Percentiles rank a stretch among this genome's conserved stretches.
Conservation (phyloP, 2,888 invertebrate genomes). For the Drosophila yooni region DNA sequence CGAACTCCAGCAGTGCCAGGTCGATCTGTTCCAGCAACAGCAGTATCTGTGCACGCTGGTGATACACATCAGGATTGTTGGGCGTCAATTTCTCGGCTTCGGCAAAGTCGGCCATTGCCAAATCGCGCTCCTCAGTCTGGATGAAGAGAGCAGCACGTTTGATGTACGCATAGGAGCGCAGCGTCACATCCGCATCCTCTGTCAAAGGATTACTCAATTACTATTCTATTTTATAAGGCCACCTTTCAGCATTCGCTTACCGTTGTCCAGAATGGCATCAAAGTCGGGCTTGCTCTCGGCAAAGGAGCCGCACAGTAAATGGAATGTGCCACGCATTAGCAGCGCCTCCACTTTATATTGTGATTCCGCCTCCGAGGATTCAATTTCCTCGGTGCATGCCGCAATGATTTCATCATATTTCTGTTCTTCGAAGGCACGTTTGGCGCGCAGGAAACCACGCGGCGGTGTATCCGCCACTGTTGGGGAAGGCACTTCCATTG, state of each 20-base stretch:
- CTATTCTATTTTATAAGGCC: neutral
- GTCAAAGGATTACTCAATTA: constrained; percentile 5
- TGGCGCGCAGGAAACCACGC: constrained; percentile 90
- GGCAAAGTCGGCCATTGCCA: constrained; percentile 92
- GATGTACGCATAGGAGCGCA: constrained; percentile 93
- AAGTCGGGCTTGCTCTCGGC: constrained; percentile 90
- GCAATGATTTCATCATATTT: constrained; percentile 92
- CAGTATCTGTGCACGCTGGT: constrained; percentile 96
- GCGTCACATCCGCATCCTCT: constrained; percentile 87
- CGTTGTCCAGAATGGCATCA: constrained; percentile 88
- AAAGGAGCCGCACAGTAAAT: constrained; percentile 91
- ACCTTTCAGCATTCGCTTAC: constrained; percentile 55
- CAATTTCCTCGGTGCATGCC: constrained; percentile 92
- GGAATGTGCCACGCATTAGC: constrained; percentile 93
- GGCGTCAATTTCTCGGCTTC: constrained; percentile 91
- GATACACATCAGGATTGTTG: constrained; percentile 94
- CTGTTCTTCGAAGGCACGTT: constrained; percentile 89
- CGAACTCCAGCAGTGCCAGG: constrained; percentile 93
- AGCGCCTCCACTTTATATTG: constrained; percentile 89
- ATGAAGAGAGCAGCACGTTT: constrained; percentile 94
- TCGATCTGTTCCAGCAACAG: constrained; percentile 92
- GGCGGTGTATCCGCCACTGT: constrained; percentile 65
- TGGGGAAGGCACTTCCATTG: constrained; percentile 83
- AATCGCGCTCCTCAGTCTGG: constrained; percentile 90
- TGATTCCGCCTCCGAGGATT: constrained; percentile 87